These are phyloP conservation scores for Diachasma alloeum DNA, from an alignment of 1,140 invertebrate species.

Conservation along the genomic window DNA sequence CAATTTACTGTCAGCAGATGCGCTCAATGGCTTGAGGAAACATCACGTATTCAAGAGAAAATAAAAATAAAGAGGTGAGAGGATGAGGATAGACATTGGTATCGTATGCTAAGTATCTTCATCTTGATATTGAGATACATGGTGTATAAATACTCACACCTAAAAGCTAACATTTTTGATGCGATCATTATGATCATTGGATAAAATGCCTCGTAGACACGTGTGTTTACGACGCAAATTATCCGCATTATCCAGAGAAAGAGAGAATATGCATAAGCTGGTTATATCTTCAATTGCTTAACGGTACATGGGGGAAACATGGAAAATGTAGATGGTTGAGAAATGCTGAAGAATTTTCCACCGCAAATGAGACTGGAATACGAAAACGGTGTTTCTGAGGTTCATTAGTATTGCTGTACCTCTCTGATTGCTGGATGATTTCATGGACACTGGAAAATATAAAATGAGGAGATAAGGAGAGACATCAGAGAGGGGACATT, in stretches of 20 bases:
- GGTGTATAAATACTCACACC: neutral
- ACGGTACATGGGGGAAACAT: neutral
- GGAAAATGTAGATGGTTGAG: neutral
- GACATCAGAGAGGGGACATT: neutral
- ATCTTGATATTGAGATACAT: neutral
- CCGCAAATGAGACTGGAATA: neutral
- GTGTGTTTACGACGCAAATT: conserved; percentile 12
- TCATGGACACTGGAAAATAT: conserved; percentile 41
- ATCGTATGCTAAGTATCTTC: neutral
- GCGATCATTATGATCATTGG: neutral
- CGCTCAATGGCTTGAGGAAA: conserved; percentile 3
- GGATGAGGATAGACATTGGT: neutral
- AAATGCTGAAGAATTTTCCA: neutral
- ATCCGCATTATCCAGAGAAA: neutral
- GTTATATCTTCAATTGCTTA: conserved; percentile 2
- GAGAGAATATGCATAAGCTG: neutral
- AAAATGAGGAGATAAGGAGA: conserved; percentile 47
- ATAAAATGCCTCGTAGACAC: neutral
- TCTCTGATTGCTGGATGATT: conserved; percentile 42
- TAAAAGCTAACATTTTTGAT: neutral
- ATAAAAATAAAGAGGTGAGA: neutral
- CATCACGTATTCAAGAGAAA: neutral
- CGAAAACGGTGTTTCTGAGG: conserved; percentile 2
- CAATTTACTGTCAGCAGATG: conserved; percentile 13
- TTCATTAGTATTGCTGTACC: conserved; percentile 37